Percentiles rank a stretch among this genome's conserved stretches.
Conservation (phyloP, 2,113 vertebrate genomes). For the Salvelinus sp. region DNA sequence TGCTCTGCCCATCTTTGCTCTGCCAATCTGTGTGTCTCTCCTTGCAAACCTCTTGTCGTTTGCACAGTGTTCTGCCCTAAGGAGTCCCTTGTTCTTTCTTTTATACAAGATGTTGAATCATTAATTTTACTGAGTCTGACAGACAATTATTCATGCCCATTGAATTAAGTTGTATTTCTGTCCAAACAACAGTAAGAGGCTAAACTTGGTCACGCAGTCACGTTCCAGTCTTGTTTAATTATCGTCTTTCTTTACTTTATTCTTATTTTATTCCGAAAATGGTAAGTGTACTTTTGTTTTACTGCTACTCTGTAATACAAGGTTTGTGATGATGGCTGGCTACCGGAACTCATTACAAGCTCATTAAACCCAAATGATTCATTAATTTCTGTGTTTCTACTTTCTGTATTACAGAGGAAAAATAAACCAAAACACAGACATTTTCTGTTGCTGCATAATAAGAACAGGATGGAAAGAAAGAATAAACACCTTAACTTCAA, state of each 20-base stretch:
- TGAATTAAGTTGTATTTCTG: constrained; percentile 33
- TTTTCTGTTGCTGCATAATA: neutral
- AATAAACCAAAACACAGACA: neutral
- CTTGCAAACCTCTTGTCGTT: constrained; percentile 22
- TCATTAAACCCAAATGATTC: neutral
- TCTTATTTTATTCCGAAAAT: neutral
- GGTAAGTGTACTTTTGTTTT: neutral
- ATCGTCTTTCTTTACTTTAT: neutral
- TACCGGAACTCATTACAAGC: neutral
- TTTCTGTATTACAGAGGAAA: neutral
- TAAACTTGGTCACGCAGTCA: neutral
- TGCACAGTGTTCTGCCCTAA: constrained; percentile 12
- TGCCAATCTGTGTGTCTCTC: constrained; percentile 25
- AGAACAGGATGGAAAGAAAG: neutral
- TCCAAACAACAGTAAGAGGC: constrained; percentile 5
- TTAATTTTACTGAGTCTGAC: constrained; percentile 19
- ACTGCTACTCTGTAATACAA: neutral
- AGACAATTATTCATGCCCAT: constrained; percentile 22
- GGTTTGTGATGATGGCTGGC: neutral
- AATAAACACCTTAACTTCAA: neutral
- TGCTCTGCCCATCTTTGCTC: constrained; percentile 3
- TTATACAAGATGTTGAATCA: constrained; percentile 19
- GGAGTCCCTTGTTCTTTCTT: constrained; percentile 21
- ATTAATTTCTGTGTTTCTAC: neutral
- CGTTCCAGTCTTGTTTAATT: neutral